Evolutionary conservation across 1,140 invertebrate genomes (phyloP).

Genomic region (Pseudomyrmex sp.): DNA sequence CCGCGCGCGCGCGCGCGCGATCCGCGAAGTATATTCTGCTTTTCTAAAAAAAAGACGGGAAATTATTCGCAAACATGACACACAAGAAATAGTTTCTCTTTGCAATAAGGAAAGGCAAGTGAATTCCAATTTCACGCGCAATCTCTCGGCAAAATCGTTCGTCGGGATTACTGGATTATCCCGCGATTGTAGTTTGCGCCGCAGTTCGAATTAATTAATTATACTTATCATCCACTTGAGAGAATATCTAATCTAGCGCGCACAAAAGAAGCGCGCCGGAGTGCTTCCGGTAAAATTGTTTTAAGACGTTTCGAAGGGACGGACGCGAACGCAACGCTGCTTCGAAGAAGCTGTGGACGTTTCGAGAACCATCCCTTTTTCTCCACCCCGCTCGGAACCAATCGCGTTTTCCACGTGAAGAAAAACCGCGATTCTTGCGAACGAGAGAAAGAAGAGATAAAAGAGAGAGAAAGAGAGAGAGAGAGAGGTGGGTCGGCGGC

Average conservation of each 20-base stretch:
- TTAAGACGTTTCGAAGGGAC: constrained; percentile 44
- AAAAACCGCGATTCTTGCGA: constrained; percentile 33
- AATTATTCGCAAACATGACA: too few relatives aligned
- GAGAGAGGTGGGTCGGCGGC: neutral
- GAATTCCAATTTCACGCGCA: neutral
- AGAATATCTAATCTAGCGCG: constrained; percentile 53
- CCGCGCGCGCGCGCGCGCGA: neutral
- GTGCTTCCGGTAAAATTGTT: constrained; percentile 53
- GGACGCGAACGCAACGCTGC: neutral
- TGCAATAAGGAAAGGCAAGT: too few relatives aligned
- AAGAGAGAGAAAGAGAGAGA: neutral
- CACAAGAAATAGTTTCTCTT: too few relatives aligned
- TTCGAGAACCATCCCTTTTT: constrained; percentile 5
- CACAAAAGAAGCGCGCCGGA: constrained; percentile 27
- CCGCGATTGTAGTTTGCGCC: constrained; percentile 38
- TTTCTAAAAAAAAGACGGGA: too few relatives aligned
- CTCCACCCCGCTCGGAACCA: neutral
- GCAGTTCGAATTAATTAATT: constrained; percentile 56
- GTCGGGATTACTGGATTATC: constrained; percentile 47
- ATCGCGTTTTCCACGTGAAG: constrained; percentile 49
- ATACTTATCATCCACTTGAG: constrained; percentile 44
- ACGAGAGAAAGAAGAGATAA: neutral
- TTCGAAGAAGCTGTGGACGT: constrained; percentile 24
- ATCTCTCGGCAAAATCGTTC: constrained; percentile 13
- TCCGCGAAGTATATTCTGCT: neutral